A percentile compares a stretch with the other conserved stretches of the same genome.
Evolutionary conservation across 2,113 vertebrate genomes (phyloP).

Genomic region (Microcebus griseorufus): DNA sequence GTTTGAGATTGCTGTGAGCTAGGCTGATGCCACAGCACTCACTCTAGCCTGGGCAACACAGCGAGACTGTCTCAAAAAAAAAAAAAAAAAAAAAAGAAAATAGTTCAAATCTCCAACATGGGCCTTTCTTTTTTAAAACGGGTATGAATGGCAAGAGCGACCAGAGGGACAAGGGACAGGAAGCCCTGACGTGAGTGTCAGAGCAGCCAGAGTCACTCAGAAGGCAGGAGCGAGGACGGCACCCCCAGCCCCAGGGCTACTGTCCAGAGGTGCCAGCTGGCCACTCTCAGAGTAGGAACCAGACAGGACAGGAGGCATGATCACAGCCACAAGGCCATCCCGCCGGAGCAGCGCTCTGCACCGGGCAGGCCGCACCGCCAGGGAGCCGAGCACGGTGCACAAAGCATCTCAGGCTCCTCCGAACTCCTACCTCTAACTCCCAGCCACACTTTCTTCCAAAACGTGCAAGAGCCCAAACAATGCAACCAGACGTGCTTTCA

Average conservation of each 20-base stretch:
- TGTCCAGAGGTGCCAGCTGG: not conserved
- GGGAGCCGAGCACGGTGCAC: not conserved
- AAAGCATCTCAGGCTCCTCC: not conserved
- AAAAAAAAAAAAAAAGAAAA: not conserved
- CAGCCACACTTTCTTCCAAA: too few relatives aligned
- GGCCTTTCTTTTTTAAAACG: not conserved
- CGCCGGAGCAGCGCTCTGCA: not conserved
- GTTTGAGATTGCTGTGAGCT: too few relatives aligned
- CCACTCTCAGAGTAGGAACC: fast-evolving
- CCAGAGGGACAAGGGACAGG: fast-evolving
- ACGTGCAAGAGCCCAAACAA: fast-evolving
- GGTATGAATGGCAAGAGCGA: too few relatives aligned
- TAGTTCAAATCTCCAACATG: not conserved
- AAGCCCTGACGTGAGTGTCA: fast-evolving
- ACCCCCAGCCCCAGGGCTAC: not conserved
- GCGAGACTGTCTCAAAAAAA: too few relatives aligned
- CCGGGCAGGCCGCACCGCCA: fast-evolving
- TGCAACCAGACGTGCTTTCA: fast-evolving
- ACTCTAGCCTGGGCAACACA: too few relatives aligned
- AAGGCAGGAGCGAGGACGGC: fast-evolving
- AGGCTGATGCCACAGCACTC: too few relatives aligned
- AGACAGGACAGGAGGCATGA: not conserved
- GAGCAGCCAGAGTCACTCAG: not conserved
- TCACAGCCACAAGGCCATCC: fast-evolving
- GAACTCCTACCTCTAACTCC: too few relatives aligned